Conservation (phyloP, 2,888 invertebrate species). For the Rhaphigaster nebulosa region DNA sequence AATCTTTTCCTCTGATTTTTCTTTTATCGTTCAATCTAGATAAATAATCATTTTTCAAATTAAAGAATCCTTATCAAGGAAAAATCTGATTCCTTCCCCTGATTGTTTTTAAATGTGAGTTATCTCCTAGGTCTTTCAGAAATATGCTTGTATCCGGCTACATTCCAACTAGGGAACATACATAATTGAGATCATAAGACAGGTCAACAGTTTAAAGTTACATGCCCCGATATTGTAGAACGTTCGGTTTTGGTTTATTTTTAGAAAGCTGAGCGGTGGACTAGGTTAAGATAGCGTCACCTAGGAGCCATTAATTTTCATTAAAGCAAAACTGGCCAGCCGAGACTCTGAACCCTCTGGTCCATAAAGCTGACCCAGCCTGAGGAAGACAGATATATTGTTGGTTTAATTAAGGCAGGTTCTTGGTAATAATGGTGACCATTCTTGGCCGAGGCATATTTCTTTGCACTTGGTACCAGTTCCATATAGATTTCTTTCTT, state of each 20-base stretch:
- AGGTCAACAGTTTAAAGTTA: background rate
- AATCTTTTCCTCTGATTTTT: background rate
- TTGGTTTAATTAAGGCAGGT: background rate
- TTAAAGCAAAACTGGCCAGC: constrained; percentile 19
- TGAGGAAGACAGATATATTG: background rate
- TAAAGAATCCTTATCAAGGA: background rate
- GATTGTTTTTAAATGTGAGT: background rate
- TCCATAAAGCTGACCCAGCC: background rate
- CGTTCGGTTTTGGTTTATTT: constrained; percentile 17
- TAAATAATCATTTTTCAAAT: background rate
- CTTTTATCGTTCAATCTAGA: background rate
- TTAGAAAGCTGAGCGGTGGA: background rate
- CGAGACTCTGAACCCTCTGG: background rate
- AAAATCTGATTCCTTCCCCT: background rate
- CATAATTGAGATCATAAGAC: background rate
- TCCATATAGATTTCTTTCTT: background rate
- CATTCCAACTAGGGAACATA: background rate
- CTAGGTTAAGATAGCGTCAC: constrained; percentile 26
- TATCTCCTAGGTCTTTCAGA: background rate
- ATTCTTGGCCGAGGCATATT: background rate
- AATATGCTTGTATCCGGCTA: background rate
- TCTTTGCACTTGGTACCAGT: constrained; percentile 5
- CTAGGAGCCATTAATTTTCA: constrained; percentile 26
- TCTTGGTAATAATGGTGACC: background rate
- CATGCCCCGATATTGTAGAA: background rate